Evolutionary conservation across 2,888 invertebrate species (phyloP).

Genomic region (Lacanobia wlatinum): DNA sequence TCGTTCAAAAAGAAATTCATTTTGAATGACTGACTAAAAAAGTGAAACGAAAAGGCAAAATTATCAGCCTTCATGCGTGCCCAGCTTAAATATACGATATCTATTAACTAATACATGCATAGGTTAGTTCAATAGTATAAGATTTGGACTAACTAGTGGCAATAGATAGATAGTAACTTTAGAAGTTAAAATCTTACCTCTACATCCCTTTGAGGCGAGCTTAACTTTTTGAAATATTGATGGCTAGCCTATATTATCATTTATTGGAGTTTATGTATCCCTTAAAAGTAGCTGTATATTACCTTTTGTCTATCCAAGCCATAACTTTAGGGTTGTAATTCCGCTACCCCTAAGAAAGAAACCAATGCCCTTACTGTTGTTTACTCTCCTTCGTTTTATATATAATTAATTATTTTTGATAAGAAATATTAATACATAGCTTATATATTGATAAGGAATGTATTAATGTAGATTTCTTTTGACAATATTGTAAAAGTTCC

Average conservation of each 20-base stretch:
- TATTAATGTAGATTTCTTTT: background rate
- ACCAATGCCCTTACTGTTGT: slow-evolving; percentile 51
- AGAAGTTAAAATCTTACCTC: slow-evolving; percentile 10
- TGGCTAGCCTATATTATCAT: background rate
- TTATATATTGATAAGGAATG: slow-evolving; percentile 20
- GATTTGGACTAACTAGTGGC: background rate
- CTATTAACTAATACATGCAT: background rate
- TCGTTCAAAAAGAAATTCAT: background rate
- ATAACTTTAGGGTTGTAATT: slow-evolving; percentile 3
- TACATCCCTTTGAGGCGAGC: background rate
- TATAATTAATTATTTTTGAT: slow-evolving; percentile 20
- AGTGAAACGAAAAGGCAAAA: too few species aligned
- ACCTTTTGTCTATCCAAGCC: slow-evolving; percentile 25
- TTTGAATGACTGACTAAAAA: too few species aligned
- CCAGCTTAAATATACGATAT: too few species aligned
- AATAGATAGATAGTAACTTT: background rate
- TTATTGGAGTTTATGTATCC: background rate
- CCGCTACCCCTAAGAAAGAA: slow-evolving; percentile 52
- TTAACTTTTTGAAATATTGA: background rate
- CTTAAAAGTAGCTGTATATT: background rate
- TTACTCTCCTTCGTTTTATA: slow-evolving; percentile 16
- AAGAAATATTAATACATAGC: slow-evolving; percentile 25
- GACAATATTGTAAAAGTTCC: background rate
- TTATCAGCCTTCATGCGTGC: background rate
- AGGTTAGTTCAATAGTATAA: background rate